phyloP scores from a whole-genome alignment of 2,888 invertebrate species.

The Leptodirus hochenwartii region DNA sequence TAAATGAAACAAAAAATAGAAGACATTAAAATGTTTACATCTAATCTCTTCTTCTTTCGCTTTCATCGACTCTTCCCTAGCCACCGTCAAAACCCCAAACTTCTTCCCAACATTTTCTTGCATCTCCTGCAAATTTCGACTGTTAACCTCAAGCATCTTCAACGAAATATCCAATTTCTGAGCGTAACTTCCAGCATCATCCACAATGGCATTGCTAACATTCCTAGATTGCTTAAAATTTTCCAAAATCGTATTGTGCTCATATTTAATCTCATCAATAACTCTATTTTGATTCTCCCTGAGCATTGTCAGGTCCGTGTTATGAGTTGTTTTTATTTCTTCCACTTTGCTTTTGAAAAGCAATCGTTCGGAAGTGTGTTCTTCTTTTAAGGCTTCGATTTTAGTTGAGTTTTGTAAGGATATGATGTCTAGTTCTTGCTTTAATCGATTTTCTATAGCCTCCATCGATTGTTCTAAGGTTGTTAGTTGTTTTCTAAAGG shows the following conservation, averaged over 20 bases:
- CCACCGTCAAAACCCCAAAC: slow-evolving; percentile 27
- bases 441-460: slow-evolving; percentile 38
- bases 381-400: slow-evolving; percentile 20
- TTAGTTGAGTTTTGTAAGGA: slow-evolving; percentile 33
- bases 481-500: slow-evolving; percentile 35
- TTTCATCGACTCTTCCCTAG: slow-evolving; percentile 31
- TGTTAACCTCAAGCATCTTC: slow-evolving; percentile 30
- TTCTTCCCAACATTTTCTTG: slow-evolving; percentile 30
- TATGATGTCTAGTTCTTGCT: slow-evolving; percentile 35
- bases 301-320: slow-evolving; percentile 26
- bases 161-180: slow-evolving; percentile 32
- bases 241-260: slow-evolving; percentile 35
- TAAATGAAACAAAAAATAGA: too few species aligned
- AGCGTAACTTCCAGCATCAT: slow-evolving; percentile 32
- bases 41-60: slow-evolving; percentile 36
- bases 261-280: slow-evolving; percentile 31
- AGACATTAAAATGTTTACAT: too few species aligned
- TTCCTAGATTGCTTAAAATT: slow-evolving; percentile 37
- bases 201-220: slow-evolving; percentile 31
- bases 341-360: slow-evolving; percentile 22
- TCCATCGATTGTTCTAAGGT: slow-evolving; percentile 35
- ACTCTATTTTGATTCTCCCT: slow-evolving; percentile 33
- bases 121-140: slow-evolving; percentile 28
- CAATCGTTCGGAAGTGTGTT: slow-evolving; percentile 19
- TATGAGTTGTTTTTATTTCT: slow-evolving; percentile 18